Percentiles rank a stretch among this genome's conserved stretches.
These are phyloP conservation scores for Tricholauxania praeusta DNA, from an alignment of 2,888 invertebrate species.

Conservation along the genomic window DNA sequence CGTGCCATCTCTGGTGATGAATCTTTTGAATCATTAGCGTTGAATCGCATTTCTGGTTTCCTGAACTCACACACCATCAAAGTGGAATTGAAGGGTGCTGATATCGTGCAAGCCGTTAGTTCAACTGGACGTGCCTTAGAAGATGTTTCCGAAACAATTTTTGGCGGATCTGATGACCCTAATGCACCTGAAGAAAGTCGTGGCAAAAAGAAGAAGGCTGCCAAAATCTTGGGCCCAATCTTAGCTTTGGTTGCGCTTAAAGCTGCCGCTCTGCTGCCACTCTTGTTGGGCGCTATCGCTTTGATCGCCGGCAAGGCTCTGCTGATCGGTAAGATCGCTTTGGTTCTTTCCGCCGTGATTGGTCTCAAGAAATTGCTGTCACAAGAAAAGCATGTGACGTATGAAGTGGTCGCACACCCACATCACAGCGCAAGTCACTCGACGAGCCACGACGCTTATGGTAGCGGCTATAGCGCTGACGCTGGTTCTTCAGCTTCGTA, in stretches of 20 bases:
- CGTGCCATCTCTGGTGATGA: slow-evolving; percentile 77
- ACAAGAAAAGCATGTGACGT: slow-evolving; percentile 87
- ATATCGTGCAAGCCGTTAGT: slow-evolving; percentile 83
- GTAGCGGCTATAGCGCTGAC: slow-evolving; percentile 72
- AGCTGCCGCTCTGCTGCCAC: slow-evolving; percentile 81
- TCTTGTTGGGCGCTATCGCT: slow-evolving; percentile 85
- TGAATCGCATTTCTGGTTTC: slow-evolving; percentile 80
- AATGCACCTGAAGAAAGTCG: slow-evolving; percentile 75
- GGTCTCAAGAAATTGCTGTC: slow-evolving; percentile 86
- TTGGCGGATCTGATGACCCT: slow-evolving; percentile 72
- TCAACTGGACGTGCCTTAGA: slow-evolving; percentile 85
- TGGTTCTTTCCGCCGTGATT: slow-evolving; percentile 85
- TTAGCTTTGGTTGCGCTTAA: slow-evolving; percentile 82
- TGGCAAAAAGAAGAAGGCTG: slow-evolving; percentile 86
- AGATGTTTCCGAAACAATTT: slow-evolving; percentile 76
- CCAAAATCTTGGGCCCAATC: slow-evolving; percentile 82
- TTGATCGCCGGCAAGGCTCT: slow-evolving; percentile 88
- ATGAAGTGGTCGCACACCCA: slow-evolving; percentile 88
- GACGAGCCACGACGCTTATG: slow-evolving; percentile 76
- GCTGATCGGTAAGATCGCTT: slow-evolving; percentile 85
- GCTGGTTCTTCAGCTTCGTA: slow-evolving; percentile 72
- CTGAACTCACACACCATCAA: slow-evolving; percentile 84
- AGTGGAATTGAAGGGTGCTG: slow-evolving; percentile 86
- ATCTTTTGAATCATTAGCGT: slow-evolving; percentile 74
- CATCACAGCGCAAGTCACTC: slow-evolving; percentile 80